phyloP scores from a whole-genome alignment of 1,140 invertebrate species.

The Pogonognathellus flavescens region DNA sequence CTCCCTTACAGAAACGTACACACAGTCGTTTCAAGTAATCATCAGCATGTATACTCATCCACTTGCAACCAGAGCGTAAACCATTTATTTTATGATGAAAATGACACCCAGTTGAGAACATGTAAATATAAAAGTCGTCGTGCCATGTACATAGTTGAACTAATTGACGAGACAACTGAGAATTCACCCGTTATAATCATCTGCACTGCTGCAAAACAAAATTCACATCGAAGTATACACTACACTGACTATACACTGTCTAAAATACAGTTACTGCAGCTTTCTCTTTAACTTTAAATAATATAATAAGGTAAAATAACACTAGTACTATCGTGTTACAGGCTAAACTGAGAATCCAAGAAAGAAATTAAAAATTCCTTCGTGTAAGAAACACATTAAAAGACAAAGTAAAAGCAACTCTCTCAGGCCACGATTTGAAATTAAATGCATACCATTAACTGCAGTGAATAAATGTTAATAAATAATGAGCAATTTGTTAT shows the following conservation, averaged over 20 bases:
- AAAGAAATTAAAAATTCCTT: too few relatives aligned
- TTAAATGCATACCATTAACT: too few relatives aligned
- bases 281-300: too few relatives aligned
- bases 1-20: background rate
- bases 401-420: too few relatives aligned
- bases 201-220: background rate
- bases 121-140: slow-evolving; percentile 30
- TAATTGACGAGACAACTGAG: slow-evolving; percentile 43
- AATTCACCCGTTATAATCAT: slow-evolving; percentile 32
- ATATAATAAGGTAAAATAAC: too few relatives aligned
- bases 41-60: slow-evolving; percentile 29
- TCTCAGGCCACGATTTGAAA: too few relatives aligned
- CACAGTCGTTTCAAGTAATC: background rate
- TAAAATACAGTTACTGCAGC: too few relatives aligned
- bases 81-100: slow-evolving; percentile 38
- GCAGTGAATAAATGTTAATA: too few relatives aligned
- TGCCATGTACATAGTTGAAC: slow-evolving; percentile 38
- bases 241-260: background rate
- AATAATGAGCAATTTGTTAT: too few relatives aligned
- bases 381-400: too few relatives aligned
- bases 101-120: slow-evolving; percentile 43
- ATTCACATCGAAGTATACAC: background rate
- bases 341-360: too few relatives aligned
- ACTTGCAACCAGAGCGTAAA: slow-evolving; percentile 20
- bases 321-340: too few relatives aligned